Conservation (phyloP, 2,113 vertebrate species). For the Phyllopteryx taeniolatus region DNA sequence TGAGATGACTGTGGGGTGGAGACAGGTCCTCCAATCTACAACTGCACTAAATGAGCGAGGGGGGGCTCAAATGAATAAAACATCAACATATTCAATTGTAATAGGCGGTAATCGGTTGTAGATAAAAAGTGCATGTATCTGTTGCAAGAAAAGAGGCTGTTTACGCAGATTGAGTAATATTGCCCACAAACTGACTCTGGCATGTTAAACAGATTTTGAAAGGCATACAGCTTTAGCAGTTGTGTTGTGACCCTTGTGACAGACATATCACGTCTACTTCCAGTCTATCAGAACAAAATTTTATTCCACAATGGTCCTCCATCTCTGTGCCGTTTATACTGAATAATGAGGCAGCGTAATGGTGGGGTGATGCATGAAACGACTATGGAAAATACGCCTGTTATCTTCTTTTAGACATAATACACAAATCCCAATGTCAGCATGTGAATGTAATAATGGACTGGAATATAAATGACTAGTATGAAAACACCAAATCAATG, state of each 20-base stretch:
- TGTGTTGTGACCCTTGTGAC: neutral
- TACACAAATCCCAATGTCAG: slow-evolving; percentile 7
- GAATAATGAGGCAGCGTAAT: neutral
- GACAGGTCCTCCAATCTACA: slow-evolving; percentile 41
- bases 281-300: neutral
- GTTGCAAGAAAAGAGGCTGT: neutral
- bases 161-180: neutral
- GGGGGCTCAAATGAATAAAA: slow-evolving; percentile 42
- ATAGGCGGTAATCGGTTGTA: too few species aligned
- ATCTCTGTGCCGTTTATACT: neutral
- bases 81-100: too few species aligned
- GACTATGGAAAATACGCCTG: neutral
- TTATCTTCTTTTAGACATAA: slow-evolving; percentile 21
- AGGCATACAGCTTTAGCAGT: neutral
- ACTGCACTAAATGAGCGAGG: slow-evolving; percentile 13
- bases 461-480: slow-evolving; percentile 1
- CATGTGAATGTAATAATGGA: neutral
- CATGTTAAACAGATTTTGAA: neutral
- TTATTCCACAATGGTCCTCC: neutral
- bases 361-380: neutral
- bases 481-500: slow-evolving; percentile 4
- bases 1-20: slow-evolving; percentile 5
- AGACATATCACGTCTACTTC: neutral
- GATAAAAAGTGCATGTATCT: too few species aligned
- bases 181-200: neutral